A percentile compares a stretch with the other conserved stretches of the same genome.
These are phyloP conservation scores for Brachionus rotundiformis DNA, from an alignment of 1,140 invertebrate species.

Conservation along the genomic window DNA sequence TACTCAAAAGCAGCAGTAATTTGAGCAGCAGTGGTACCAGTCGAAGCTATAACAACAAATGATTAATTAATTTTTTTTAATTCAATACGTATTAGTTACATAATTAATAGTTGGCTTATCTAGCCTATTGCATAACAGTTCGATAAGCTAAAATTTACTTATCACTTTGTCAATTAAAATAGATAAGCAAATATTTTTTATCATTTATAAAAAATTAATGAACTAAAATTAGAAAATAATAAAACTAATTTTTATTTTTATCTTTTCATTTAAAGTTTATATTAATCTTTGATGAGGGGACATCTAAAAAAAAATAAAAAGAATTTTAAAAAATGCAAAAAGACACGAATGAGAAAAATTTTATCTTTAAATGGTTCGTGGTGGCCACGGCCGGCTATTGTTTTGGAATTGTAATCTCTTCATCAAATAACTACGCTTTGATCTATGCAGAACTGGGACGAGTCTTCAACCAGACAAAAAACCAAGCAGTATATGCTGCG, in stretches of 20 bases:
- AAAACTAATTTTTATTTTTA: background rate
- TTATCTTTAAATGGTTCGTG: no score
- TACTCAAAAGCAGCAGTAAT: conserved; percentile 3
- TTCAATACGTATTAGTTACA: conserved; percentile 3
- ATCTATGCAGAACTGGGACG: no score
- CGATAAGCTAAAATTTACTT: background rate
- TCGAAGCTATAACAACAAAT: conserved; percentile 9
- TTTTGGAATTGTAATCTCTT: no score
- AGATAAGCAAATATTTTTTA: background rate
- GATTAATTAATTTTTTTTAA: conserved; percentile 2
- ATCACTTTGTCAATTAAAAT: background rate
- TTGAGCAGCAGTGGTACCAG: conserved; percentile 6
- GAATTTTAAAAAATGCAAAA: no score
- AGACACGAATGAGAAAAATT: no score
- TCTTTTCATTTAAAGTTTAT: no score
- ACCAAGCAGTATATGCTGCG: no score
- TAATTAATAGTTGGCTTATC: conserved; percentile 15
- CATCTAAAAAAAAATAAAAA: no score
- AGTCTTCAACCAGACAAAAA: no score
- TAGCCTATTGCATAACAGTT: background rate
- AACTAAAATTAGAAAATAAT: background rate
- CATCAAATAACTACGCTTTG: no score
- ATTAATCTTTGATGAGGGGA: no score
- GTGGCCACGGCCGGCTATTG: no score
- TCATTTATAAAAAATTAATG: background rate